Conservation (phyloP, 1,140 invertebrate species). For the Euschistus heros region DNA sequence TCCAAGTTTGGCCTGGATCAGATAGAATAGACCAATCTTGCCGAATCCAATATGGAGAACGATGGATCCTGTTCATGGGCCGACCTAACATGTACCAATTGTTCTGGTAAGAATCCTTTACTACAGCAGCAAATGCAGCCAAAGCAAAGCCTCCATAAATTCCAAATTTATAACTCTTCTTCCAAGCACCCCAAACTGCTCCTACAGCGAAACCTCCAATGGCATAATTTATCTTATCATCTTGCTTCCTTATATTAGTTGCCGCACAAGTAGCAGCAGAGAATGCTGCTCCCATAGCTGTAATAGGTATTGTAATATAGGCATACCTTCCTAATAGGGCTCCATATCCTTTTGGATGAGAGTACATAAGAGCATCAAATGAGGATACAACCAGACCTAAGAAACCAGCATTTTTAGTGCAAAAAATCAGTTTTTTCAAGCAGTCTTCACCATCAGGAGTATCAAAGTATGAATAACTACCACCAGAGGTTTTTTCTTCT, state of each 20-base stretch:
- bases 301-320: conserved; percentile 36
- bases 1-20: neutral
- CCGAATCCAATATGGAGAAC: neutral
- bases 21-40: neutral
- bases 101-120: conserved; percentile 44
- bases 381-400: conserved; percentile 40
- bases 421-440: conserved; percentile 47
- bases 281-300: conserved; percentile 47
- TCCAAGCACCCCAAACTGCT: conserved; percentile 44
- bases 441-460: conserved; percentile 58
- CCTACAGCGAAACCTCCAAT: conserved; percentile 45
- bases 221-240: conserved; percentile 42
- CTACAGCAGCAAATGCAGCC: conserved; percentile 41
- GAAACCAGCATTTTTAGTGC: conserved; percentile 43
- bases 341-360: conserved; percentile 43
- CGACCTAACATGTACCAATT: conserved; percentile 34
- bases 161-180: conserved; percentile 33
- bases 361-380: conserved; percentile 45
- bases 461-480: conserved; percentile 47
- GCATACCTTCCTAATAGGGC: conserved; percentile 38
- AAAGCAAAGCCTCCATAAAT: conserved; percentile 32
- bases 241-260: conserved; percentile 48
- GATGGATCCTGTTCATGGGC: too few relatives aligned
- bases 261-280: conserved; percentile 45
- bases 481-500: neutral